phyloP scores from a whole-genome alignment of 2,888 invertebrate genomes.

The Petrophora chlorosata region DNA sequence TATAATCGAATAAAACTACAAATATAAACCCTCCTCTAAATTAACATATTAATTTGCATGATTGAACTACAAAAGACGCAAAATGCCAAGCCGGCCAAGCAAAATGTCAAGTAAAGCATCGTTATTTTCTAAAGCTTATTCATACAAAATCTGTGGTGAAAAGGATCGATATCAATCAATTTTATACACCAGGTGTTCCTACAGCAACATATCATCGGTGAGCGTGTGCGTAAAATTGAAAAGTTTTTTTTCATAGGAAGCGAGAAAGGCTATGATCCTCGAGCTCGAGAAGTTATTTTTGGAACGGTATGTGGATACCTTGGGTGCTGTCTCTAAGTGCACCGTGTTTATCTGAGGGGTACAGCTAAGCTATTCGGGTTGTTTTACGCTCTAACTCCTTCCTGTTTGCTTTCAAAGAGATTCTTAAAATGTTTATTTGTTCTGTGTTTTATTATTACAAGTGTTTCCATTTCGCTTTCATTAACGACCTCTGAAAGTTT shows the following conservation, averaged over 20 bases:
- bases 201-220: slow-evolving; percentile 38
- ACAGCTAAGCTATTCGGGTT: slow-evolving; percentile 60
- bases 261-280: slow-evolving; percentile 45
- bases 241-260: slow-evolving; percentile 40
- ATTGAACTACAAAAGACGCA: too few relatives aligned
- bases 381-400: slow-evolving; percentile 53
- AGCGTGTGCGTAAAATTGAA: slow-evolving; percentile 25
- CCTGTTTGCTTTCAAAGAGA: slow-evolving; percentile 48
- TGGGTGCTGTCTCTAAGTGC: slow-evolving; percentile 65
- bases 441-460: slow-evolving; percentile 13
- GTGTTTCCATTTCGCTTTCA: slow-evolving; percentile 6
- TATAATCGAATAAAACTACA: slow-evolving; percentile 14
- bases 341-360: slow-evolving; percentile 71
- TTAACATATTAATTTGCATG: too few relatives aligned
- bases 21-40: too few relatives aligned
- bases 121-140: slow-evolving; percentile 12
- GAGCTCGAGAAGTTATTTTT: slow-evolving; percentile 62
- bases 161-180: slow-evolving; percentile 35
- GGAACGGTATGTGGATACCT: slow-evolving; percentile 60
- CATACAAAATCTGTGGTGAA: slow-evolving; percentile 15
- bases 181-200: slow-evolving; percentile 39
- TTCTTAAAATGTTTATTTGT: slow-evolving; percentile 44
- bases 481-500: not conserved
- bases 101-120: slow-evolving; percentile 22
- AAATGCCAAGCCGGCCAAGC: too few relatives aligned